These are phyloP conservation scores for Tribolium freemani DNA, from an alignment of 2,888 invertebrate species.

Conservation along the genomic window DNA sequence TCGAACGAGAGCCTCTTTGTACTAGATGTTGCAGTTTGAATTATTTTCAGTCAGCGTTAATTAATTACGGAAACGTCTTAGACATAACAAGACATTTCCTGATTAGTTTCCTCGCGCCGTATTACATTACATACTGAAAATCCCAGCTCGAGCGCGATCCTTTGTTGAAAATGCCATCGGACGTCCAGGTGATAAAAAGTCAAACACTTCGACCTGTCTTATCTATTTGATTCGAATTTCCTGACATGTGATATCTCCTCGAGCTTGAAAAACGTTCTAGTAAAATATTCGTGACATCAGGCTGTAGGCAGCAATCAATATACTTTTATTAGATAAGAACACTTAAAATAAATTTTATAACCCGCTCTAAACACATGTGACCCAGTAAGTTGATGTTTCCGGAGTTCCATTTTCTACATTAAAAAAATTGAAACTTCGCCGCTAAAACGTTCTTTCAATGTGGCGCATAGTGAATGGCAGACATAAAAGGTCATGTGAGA, in stretches of 20 bases:
- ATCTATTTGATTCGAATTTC: not conserved
- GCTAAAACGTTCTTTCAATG: slow-evolving; percentile 1
- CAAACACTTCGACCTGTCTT: not conserved
- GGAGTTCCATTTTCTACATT: not conserved
- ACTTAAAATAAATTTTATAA: slow-evolving; percentile 34
- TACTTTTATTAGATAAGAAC: slow-evolving; percentile 29
- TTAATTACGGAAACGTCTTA: not conserved
- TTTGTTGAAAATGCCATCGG: not conserved
- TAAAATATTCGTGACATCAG: slow-evolving; percentile 1
- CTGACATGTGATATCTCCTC: not conserved
- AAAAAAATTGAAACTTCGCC: slow-evolving; percentile 8
- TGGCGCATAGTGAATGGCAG: not conserved
- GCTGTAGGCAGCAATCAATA: slow-evolving; percentile 28
- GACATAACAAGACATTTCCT: not conserved
- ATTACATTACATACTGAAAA: not conserved
- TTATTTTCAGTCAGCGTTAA: not conserved
- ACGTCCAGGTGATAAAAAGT: not conserved
- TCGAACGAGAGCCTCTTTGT: not conserved
- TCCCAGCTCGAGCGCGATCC: not conserved
- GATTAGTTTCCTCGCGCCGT: not conserved
- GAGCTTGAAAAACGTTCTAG: not conserved
- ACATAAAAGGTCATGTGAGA: slow-evolving; percentile 11
- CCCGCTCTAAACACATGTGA: slow-evolving; percentile 24
- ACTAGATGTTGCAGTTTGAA: not conserved
- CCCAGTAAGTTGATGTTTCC: slow-evolving; percentile 7